Evolutionary conservation across 2,113 vertebrate species (phyloP).

Genomic region (Chaetodon trifascialis): DNA sequence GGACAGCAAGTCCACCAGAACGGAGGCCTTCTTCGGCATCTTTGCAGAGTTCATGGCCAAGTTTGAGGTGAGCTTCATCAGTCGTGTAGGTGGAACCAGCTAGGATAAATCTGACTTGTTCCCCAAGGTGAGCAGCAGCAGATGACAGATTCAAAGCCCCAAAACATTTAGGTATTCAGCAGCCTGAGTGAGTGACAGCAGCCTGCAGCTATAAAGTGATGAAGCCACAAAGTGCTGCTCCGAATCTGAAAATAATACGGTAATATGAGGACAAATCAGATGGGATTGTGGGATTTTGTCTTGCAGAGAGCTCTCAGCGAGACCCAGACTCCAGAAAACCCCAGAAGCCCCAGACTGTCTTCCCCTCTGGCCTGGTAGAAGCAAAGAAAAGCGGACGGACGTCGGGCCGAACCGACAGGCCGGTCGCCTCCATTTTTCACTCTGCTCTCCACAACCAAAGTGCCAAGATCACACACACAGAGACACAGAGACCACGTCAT

Average conservation of each 20-base stretch:
- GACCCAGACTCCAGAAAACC: slow-evolving; percentile 89
- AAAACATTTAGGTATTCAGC: too few species aligned
- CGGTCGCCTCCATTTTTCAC: slow-evolving; percentile 44
- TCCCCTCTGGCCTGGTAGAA: slow-evolving; percentile 95
- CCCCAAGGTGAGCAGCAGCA: too few species aligned
- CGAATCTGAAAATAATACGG: slow-evolving; percentile 26
- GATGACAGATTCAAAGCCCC: too few species aligned
- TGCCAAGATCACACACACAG: slow-evolving; percentile 78
- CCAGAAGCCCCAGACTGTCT: slow-evolving; percentile 89
- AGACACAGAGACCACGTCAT: slow-evolving; percentile 56
- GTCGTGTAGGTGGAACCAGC: background rate
- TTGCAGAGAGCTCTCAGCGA: slow-evolving; percentile 92
- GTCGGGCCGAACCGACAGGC: slow-evolving; percentile 35
- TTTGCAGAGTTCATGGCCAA: slow-evolving; percentile 96
- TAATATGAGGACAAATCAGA: slow-evolving; percentile 11
- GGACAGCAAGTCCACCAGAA: slow-evolving; percentile 92
- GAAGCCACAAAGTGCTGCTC: slow-evolving; percentile 19
- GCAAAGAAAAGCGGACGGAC: slow-evolving; percentile 2
- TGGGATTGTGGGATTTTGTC: slow-evolving; percentile 30
- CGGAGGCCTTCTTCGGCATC: slow-evolving; percentile 96
- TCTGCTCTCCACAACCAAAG: slow-evolving; percentile 77
- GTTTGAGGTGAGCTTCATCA: slow-evolving; percentile 90
- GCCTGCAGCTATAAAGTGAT: slow-evolving; percentile 47
- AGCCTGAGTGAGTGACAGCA: slow-evolving; percentile 17
- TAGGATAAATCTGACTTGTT: slow-evolving; percentile 4